Conservation (phyloP, 2,888 invertebrate genomes). For the Drosophila paranaensis region DNA sequence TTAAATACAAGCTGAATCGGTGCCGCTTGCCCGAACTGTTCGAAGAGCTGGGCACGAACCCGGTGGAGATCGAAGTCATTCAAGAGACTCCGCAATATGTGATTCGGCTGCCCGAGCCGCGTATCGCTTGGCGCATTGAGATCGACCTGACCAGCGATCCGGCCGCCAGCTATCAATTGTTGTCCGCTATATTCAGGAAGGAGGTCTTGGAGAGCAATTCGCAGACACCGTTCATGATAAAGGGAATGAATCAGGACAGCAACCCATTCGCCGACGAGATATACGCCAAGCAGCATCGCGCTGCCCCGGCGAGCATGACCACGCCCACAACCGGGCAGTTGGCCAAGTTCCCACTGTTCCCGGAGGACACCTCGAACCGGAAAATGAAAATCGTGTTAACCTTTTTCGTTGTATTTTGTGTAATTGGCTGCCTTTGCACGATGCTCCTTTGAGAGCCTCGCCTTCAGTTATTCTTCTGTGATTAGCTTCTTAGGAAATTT, state of each 20-base stretch:
- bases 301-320: no score
- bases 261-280: background rate
- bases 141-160: background rate
- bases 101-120: background rate
- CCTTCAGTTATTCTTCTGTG: background rate
- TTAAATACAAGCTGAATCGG: background rate
- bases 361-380: background rate
- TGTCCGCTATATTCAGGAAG: background rate
- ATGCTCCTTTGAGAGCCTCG: background rate
- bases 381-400: slow-evolving; percentile 1
- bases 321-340: no score
- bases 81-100: background rate
- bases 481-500: background rate
- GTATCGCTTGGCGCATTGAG: background rate
- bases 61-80: background rate
- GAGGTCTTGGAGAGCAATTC: background rate
- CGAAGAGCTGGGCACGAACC: background rate
- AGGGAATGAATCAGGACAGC: background rate
- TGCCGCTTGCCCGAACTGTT: background rate
- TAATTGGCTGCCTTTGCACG: slow-evolving; percentile 10
- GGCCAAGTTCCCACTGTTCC: background rate
- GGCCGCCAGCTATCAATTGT: background rate
- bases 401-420: slow-evolving; percentile 31
- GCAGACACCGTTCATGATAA: background rate
- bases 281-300: background rate